Percentiles rank a stretch among this genome's conserved stretches.
Conservation (phyloP, 2,797 vertebrate species). For the Coluber constrictor region DNA sequence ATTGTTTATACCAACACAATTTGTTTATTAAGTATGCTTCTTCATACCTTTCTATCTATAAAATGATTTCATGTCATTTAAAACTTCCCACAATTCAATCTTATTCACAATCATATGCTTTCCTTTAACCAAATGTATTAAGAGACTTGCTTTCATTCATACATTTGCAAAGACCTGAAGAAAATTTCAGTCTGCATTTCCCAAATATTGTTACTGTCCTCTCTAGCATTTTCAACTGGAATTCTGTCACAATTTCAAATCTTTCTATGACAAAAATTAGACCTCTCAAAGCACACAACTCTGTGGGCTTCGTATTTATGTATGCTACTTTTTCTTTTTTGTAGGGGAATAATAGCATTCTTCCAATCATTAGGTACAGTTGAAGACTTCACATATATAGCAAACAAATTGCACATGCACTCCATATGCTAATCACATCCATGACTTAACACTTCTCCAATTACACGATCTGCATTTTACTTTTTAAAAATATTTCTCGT, state of each 20-base stretch:
- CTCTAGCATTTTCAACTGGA: background rate
- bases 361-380: background rate
- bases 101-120: background rate
- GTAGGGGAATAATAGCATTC: background rate
- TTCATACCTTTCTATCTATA: no score
- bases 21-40: no score
- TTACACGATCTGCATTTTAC: background rate
- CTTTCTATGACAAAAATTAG: background rate
- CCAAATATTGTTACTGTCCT: background rate
- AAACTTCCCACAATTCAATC: background rate
- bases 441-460: background rate
- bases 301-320: background rate
- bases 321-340: background rate
- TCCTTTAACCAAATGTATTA: background rate
- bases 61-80: no score
- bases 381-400: background rate
- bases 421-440: background rate
- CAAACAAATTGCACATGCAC: background rate
- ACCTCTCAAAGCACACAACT: background rate
- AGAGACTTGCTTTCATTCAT: background rate
- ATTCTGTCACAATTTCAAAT: background rate
- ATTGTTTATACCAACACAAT: background rate
- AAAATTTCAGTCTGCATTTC: background rate
- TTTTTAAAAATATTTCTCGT: background rate
- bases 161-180: background rate